A percentile compares a stretch with the other conserved stretches of the same genome.
These are phyloP conservation scores for Thamnophis sirtalis DNA, from an alignment of 2,113 vertebrate genomes.

Conservation along the genomic window DNA sequence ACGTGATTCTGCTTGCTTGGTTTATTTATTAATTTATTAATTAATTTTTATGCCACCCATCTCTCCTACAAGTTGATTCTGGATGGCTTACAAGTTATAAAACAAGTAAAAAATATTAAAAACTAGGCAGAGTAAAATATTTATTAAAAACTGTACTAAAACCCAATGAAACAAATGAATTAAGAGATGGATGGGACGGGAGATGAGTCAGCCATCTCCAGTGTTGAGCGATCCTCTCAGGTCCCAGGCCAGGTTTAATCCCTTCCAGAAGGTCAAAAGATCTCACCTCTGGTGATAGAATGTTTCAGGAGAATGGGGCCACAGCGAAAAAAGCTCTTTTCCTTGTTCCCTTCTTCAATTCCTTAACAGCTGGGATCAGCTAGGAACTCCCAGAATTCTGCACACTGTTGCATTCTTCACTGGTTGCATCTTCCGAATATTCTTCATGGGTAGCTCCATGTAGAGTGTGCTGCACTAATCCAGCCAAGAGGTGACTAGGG, in stretches of 20 bases:
- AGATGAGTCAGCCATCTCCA: neutral
- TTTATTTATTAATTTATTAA: neutral
- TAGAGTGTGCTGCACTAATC: too few relatives aligned
- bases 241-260: neutral
- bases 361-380: neutral
- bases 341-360: neutral
- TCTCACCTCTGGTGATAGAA: neutral
- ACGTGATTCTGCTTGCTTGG: neutral
- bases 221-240: neutral
- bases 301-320: neutral
- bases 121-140: neutral
- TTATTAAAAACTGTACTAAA: neutral
- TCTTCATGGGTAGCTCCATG: too few relatives aligned
- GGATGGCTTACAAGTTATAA: neutral
- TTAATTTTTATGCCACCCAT: neutral
- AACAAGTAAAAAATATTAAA: neutral
- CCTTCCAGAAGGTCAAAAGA: neutral
- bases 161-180: neutral
- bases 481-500: too few relatives aligned
- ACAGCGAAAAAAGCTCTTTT: neutral
- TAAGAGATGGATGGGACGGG: neutral
- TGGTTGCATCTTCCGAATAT: too few relatives aligned
- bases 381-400: too few relatives aligned
- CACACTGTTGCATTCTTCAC: too few relatives aligned
- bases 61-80: neutral